Conservation (phyloP, 2,888 invertebrate species). For the Xestoiulus laeticollis region DNA sequence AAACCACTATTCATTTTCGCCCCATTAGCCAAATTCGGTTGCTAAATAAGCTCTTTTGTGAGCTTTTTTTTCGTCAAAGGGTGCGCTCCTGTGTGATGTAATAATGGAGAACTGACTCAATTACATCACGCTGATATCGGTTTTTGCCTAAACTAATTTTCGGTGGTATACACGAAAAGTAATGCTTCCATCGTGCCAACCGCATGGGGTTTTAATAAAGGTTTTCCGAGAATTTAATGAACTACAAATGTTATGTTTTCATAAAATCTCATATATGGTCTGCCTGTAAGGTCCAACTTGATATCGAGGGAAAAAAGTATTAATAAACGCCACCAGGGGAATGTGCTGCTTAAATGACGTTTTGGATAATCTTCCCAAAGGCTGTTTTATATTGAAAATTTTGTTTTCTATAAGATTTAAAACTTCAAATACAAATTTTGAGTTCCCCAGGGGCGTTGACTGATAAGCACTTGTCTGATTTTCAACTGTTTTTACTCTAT, state of each 20-base stretch:
- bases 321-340: neutral
- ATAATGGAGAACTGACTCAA: neutral
- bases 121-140: neutral
- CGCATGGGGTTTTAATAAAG: neutral
- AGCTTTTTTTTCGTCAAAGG: neutral
- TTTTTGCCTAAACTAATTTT: neutral
- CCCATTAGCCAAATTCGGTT: conserved; percentile 50
- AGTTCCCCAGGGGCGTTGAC: neutral
- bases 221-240: neutral
- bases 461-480: neutral
- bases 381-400: neutral
- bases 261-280: neutral
- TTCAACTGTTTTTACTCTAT: too few species aligned
- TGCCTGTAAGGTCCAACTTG: neutral
- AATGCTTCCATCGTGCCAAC: neutral
- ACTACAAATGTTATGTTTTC: neutral
- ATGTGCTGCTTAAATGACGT: neutral
- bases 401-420: neutral
- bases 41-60: conserved; percentile 23
- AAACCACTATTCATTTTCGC: conserved; percentile 49
- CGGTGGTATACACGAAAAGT: neutral
- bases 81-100: neutral
- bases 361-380: neutral
- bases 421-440: neutral
- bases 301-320: neutral